These are phyloP conservation scores for Catonia carolina DNA, from an alignment of 2,888 invertebrate genomes.

Conservation along the genomic window DNA sequence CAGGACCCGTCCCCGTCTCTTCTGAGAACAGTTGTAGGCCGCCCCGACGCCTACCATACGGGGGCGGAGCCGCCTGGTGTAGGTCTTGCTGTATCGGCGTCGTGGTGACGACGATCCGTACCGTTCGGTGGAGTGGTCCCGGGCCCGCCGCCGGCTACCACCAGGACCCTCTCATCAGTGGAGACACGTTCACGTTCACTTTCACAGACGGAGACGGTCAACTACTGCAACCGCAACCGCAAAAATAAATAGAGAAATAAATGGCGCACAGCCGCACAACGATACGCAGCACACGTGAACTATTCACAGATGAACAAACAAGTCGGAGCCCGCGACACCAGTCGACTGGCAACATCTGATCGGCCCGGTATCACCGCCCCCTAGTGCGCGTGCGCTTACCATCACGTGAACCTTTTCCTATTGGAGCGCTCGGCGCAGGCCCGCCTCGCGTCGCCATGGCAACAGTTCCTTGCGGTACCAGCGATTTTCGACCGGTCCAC, in stretches of 20 bases:
- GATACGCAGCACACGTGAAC: slow-evolving; percentile 7
- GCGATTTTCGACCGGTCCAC: slow-evolving; percentile 8
- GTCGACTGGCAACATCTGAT: background rate
- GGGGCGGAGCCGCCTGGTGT: slow-evolving; percentile 37
- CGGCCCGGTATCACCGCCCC: background rate
- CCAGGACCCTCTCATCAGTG: background rate
- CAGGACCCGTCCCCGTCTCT: slow-evolving; percentile 42
- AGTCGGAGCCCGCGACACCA: slow-evolving; percentile 9
- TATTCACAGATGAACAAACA: background rate
- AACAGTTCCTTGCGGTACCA: slow-evolving; percentile 16
- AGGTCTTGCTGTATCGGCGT: slow-evolving; percentile 35
- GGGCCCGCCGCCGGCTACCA: background rate
- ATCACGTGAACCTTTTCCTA: slow-evolving; percentile 3
- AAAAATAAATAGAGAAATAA: slow-evolving; percentile 2
- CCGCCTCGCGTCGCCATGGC: slow-evolving; percentile 26
- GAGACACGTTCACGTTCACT: background rate
- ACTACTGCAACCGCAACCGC: background rate
- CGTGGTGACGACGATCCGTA: slow-evolving; percentile 32
- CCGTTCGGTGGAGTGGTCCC: background rate
- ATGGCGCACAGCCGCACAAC: slow-evolving; percentile 5
- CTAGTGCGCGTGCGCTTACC: slow-evolving; percentile 21
- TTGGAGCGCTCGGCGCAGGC: slow-evolving; percentile 20
- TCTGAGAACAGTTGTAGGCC: slow-evolving; percentile 54
- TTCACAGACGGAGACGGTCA: slow-evolving; percentile 1
- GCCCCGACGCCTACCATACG: slow-evolving; percentile 32